Percentiles rank a stretch among this genome's conserved stretches.
Evolutionary conservation across 1,140 invertebrate genomes (phyloP).

Genomic region (Heliothis virescens): DNA sequence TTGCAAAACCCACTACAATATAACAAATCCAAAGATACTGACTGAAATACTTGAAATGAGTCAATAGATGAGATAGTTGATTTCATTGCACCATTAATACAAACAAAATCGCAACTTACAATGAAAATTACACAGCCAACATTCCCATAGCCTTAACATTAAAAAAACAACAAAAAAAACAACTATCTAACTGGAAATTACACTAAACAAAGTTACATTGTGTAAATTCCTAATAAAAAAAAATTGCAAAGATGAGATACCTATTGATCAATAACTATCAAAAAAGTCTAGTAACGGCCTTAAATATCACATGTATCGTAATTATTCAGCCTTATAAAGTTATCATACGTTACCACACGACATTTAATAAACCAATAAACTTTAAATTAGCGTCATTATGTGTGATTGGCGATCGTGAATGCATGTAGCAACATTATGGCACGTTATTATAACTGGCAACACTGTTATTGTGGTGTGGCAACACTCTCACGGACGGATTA

Average conservation of each 20-base stretch:
- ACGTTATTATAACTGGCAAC: slow-evolving; percentile 39
- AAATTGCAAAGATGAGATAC: neutral
- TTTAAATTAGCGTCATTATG: slow-evolving; percentile 37
- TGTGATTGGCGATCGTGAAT: slow-evolving; percentile 31
- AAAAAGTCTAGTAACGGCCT: neutral
- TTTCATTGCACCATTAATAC: no score
- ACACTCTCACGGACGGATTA: slow-evolving; percentile 21
- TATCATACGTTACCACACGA: slow-evolving; percentile 15
- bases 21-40: no score
- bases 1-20: no score
- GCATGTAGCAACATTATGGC: slow-evolving; percentile 38
- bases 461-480: slow-evolving; percentile 25
- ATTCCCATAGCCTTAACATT: no score
- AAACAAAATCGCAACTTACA: no score
- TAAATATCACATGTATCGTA: slow-evolving; percentile 12
- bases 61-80: no score
- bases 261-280: neutral
- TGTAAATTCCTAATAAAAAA: neutral
- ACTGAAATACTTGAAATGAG: no score
- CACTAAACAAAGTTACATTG: neutral
- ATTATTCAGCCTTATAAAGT: slow-evolving; percentile 31
- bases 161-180: neutral
- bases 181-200: neutral
- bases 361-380: slow-evolving; percentile 42
- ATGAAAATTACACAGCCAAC: no score